Conservation (phyloP, 2,888 invertebrate genomes). For the Cryptophagus acutangulus region DNA sequence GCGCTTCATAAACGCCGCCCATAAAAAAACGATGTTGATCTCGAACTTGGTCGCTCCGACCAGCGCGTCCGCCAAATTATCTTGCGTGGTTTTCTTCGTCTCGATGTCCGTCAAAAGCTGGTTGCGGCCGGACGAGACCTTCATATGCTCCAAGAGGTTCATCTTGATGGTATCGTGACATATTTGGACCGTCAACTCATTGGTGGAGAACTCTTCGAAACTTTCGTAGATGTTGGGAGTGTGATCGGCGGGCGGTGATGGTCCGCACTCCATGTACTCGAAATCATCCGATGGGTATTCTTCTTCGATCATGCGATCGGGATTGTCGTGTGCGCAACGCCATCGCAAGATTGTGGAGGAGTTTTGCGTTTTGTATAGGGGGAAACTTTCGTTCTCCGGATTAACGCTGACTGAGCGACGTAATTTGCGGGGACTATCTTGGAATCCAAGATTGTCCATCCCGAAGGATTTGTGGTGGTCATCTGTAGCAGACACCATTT, state of each 20-base stretch:
- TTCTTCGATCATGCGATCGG: slow-evolving; percentile 55
- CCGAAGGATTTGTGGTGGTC: slow-evolving; percentile 31
- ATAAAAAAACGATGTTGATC: slow-evolving; percentile 66
- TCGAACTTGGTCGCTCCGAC: slow-evolving; percentile 59
- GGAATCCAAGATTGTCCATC: slow-evolving; percentile 47
- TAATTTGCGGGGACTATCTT: slow-evolving; percentile 41
- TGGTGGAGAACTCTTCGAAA: slow-evolving; percentile 63
- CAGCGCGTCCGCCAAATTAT: slow-evolving; percentile 53
- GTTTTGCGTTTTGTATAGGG: slow-evolving; percentile 41
- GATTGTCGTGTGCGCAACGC: slow-evolving; percentile 37
- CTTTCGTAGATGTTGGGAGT: slow-evolving; percentile 78
- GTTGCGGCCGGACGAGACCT: slow-evolving; percentile 61
- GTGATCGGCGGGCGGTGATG: slow-evolving; percentile 75
- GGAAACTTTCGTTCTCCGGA: slow-evolving; percentile 43
- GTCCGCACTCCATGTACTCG: slow-evolving; percentile 74
- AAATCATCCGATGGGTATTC: slow-evolving; percentile 66
- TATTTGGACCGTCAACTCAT: slow-evolving; percentile 65
- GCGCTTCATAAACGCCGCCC: slow-evolving; percentile 69
- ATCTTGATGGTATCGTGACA: slow-evolving; percentile 68
- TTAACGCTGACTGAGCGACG: slow-evolving; percentile 49
- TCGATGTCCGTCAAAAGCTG: slow-evolving; percentile 71
- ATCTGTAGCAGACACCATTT: slow-evolving; percentile 42
- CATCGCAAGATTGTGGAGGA: slow-evolving; percentile 33
- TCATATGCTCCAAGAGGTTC: slow-evolving; percentile 71
- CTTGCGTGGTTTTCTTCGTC: slow-evolving; percentile 58